Evolutionary conservation across 2,113 vertebrate genomes (phyloP).

Genomic region (Circaetus gallicus): DNA sequence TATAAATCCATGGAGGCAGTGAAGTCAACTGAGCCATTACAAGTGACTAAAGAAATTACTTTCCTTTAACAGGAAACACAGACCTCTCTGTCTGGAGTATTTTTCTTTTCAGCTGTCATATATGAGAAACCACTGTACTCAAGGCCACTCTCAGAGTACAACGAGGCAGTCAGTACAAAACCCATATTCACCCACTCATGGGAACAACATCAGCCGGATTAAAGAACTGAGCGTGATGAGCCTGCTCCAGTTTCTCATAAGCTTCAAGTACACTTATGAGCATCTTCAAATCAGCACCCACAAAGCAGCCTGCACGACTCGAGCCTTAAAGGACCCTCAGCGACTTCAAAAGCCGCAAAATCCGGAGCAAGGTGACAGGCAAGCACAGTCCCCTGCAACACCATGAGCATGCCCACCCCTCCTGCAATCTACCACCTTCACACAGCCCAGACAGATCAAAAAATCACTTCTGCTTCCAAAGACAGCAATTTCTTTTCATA

Average conservation of each 20-base stretch:
- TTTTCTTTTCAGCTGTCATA: neutral
- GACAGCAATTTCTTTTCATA: neutral
- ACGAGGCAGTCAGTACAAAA: neutral
- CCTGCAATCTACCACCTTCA: neutral
- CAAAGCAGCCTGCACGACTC: neutral
- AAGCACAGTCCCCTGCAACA: neutral
- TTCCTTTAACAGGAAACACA: slow-evolving; percentile 24
- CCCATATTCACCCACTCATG: neutral
- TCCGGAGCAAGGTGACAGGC: neutral
- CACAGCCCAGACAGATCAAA: neutral
- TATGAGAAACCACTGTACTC: neutral
- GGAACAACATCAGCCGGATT: neutral
- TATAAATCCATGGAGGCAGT: neutral
- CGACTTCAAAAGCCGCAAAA: neutral
- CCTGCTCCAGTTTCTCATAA: neutral
- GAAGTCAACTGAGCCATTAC: neutral
- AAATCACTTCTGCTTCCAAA: neutral
- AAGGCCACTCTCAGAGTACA: neutral
- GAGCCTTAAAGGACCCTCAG: neutral
- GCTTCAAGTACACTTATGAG: neutral
- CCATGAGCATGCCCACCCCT: accelerated
- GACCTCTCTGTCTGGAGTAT: slow-evolving; percentile 26
- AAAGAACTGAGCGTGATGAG: accelerated
- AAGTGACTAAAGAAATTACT: neutral
- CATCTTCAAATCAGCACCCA: neutral